Evolutionary conservation across 2,113 vertebrate species (phyloP), one percentile per base, ranked within the genome.

Genomic region (Orycteropus afer): DNA sequence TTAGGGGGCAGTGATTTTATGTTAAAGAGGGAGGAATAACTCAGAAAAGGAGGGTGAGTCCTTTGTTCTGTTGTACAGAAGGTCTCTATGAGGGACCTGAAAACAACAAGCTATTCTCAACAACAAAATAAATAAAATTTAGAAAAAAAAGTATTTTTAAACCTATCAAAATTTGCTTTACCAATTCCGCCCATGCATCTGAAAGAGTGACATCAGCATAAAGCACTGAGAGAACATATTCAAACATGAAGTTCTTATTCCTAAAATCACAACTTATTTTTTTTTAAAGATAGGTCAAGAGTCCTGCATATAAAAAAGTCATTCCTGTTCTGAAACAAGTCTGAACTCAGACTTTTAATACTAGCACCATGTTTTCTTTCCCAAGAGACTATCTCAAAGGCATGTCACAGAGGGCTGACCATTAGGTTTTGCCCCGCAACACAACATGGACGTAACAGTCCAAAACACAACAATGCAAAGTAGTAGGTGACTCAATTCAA

Each of bases 301-400:
- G 11, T 92, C 15, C 45, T 53, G 18, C 45, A 93, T 49, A 91
- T 37, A 78, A 81, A 93, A 76, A 95, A 91, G 79, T 71, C 59
- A 96, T 57, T 92, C 32, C 69, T 77, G 6, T 49, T 67, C 22
- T 6, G 10, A 84, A 88, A 65, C 14, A 22, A 93, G 55, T 81
- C 69, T 81, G 57, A 49, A 76, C 29, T 86, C 51, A 83, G 59
- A 86, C 40, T 94, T 95, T 83, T 86, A 45, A 89, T 65, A 76
- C 25, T 37, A 14, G 18, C 40, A 86, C 37, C 37, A 34, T 9
- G 9, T 53, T 76, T 76, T 95, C 49, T 86, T 61, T 27, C 34
- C 67, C 74, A 69, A 86, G 42, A 69, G 45, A 85, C 74, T 82
- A 65, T 34, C 81, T 14, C 81, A 59, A 83, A 92, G n/a, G 77